Base-by-base conservation (phyloP, 2,113 vertebrate genomes). In the Ictalurus punctatus region DNA sequence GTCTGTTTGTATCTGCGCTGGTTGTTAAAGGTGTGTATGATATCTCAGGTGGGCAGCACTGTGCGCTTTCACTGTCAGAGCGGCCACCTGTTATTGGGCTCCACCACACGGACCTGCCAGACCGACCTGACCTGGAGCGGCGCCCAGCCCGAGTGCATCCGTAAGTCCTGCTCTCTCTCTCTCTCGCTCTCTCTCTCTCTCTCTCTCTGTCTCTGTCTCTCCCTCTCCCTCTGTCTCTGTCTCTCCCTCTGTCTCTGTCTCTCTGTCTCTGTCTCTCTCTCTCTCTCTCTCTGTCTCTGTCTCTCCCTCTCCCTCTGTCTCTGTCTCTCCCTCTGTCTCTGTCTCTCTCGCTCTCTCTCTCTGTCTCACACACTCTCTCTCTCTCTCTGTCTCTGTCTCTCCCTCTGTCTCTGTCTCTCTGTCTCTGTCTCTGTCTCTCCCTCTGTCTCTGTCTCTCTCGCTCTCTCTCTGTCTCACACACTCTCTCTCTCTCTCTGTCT, bases 71-170 rank as follows among this genome's bases (percentile, higher is more conserved):
- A 95, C 91, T 99, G 98, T 95, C 97, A 98, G 91, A 97, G 97
- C 92, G 98, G 98, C 27, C 97, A 99, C 92, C 95, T 99, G 91
- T 95, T 99, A 87, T 97, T 98, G 93, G 98, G 98, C 84, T 99
- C 98, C 91, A 99, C 97, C 93, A 98, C 97, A 82, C 95, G 98
- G 86, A 96, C 97, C 21, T 99, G 98, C 93, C 95, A 97, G 65
- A 96, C 95, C 48, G 98, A 99, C 93, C 96, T 99, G 87, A 99
- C 98, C 37, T 99, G 98, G 98, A 99, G 97, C 0, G 98, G 98
- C 17, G 83, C 94, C 84, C 98, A 97, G 88, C 96, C 98, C 0
- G 96, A 97, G 91, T 99, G 98, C 67, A 92, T 98, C 94, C 95
- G 98, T 99, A 94, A 98, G 98, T 99, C 73, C 6, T 63, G 40